Evolutionary conservation across 2,113 vertebrate genomes (phyloP), one percentile per base, ranked within the genome.

Genomic region (Mesitornis unicolor): DNA sequence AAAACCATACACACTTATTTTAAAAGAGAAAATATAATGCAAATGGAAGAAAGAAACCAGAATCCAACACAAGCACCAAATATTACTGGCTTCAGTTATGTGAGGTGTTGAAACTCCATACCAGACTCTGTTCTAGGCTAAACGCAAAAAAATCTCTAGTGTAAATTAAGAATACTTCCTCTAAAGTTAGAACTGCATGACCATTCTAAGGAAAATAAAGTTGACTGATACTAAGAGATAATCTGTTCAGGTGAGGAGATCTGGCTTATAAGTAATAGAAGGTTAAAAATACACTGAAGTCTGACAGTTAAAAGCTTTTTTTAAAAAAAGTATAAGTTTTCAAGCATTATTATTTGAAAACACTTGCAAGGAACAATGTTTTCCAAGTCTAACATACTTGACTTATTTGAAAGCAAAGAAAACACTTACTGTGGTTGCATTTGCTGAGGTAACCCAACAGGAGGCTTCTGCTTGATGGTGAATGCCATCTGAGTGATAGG

Each of bases 351-450:
- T 59, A 36, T 33, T 68, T 47, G 12, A 61, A 84, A 91, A 88
- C 12, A 42, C 16, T 70, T 67, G 14, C 31, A 89, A 79, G 16
- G 33, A 89, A 61, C 12, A 53, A n/a, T 0, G 0, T 79, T 86
- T 50, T 67, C 54, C 20, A 90, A n/a, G 54, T 48, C 17, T 69
- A 50, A 87, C 4, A 63, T 11, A 71, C 4, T 9, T 7, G 29
- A 64, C 60, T 56, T 43, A 12, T 56, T n/a, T 28, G 15, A 95
- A 63, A 94, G 36, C 17, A 77, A 82, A 80, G n/a, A 63, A 59
- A 61, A 87, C 51, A 99, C 99, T 99, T 98, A 99, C 99, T 99
- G 99, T 84, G 99, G 98, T 86, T 98, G 99, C 69, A 98, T 97
- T 93, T 98, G 98, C 96, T 98, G 98, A 57, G 99, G 97, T 67